phyloP scores from a whole-genome alignment of 2,888 invertebrate genomes.

The Myopa tessellatipennis region DNA sequence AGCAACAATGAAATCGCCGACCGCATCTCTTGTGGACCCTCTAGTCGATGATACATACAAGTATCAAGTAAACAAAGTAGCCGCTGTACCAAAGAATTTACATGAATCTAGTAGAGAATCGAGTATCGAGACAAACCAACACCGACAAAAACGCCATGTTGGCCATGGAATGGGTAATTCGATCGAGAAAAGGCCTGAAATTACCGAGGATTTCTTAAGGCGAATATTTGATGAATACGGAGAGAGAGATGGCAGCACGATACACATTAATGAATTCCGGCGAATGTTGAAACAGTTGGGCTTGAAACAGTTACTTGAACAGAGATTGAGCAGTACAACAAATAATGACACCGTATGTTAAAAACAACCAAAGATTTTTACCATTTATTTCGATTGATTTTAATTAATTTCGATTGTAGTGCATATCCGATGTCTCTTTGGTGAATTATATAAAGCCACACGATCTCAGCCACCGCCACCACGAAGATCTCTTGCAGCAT shows the following conservation, averaged over 20 bases:
- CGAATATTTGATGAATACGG: conserved; percentile 78
- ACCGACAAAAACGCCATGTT: conserved; percentile 62
- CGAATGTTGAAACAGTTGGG: conserved; percentile 74
- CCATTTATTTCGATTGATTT: neutral
- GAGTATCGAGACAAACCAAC: neutral
- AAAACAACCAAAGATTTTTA: neutral
- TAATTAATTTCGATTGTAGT: conserved; percentile 50
- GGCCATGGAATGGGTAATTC: conserved; percentile 53
- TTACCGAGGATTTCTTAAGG: conserved; percentile 73
- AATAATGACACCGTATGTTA: conserved; percentile 35
- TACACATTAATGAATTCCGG: conserved; percentile 77
- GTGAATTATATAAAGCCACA: conserved; percentile 59
- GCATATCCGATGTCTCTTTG: conserved; percentile 54
- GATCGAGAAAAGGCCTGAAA: conserved; percentile 62
- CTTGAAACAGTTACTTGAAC: conserved; percentile 69
- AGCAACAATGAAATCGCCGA: conserved; percentile 3
- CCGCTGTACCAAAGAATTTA: neutral
- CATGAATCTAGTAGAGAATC: neutral
- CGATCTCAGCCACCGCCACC: conserved; percentile 49
- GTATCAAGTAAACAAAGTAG: conserved; percentile 40
- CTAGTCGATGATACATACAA: conserved; percentile 14
- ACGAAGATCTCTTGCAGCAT: conserved; percentile 42
- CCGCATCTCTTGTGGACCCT: conserved; percentile 1
- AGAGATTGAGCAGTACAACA: conserved; percentile 44
- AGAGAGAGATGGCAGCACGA: conserved; percentile 70